phyloP scores from a whole-genome alignment of 2,888 invertebrate genomes.

The Eudasyphora cyanicolor region DNA sequence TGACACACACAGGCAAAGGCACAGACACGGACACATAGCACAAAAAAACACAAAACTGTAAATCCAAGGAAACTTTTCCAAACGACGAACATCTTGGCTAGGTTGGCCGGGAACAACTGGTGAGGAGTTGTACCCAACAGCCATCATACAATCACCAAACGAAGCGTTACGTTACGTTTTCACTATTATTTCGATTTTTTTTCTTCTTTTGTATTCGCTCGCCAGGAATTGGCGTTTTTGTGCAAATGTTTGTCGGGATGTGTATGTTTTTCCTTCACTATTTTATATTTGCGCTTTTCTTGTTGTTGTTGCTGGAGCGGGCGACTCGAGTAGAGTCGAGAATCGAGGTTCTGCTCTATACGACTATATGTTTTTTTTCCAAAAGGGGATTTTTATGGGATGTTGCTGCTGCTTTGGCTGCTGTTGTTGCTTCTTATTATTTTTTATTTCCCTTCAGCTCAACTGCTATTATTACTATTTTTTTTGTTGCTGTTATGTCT shows the following conservation, averaged over 20 bases:
- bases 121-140: constrained; percentile 52
- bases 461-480: constrained; percentile 60
- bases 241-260: not conserved
- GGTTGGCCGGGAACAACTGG: constrained; percentile 62
- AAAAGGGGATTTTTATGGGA: constrained; percentile 65
- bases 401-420: constrained; percentile 31
- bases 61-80: constrained; percentile 33
- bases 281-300: constrained; percentile 53
- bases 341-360: constrained; percentile 62
- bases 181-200: constrained; percentile 29
- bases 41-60: constrained; percentile 8
- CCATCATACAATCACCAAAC: constrained; percentile 57
- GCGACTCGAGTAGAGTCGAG: constrained; percentile 1
- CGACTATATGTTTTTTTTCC: constrained; percentile 63
- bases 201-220: constrained; percentile 43
- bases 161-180: constrained; percentile 63
- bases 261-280: constrained; percentile 8
- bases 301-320: constrained; percentile 41
- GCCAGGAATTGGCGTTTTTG: constrained; percentile 22
- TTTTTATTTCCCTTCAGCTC: constrained; percentile 59
- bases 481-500: constrained; percentile 26
- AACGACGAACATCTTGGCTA: constrained; percentile 65
- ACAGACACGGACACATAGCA: no score
- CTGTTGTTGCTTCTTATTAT: constrained; percentile 55
- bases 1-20: no score